Evolutionary conservation across 2,888 invertebrate species (phyloP), one percentile per base, ranked within the genome.

Genomic region (Drepanosiphum platanoidis): DNA sequence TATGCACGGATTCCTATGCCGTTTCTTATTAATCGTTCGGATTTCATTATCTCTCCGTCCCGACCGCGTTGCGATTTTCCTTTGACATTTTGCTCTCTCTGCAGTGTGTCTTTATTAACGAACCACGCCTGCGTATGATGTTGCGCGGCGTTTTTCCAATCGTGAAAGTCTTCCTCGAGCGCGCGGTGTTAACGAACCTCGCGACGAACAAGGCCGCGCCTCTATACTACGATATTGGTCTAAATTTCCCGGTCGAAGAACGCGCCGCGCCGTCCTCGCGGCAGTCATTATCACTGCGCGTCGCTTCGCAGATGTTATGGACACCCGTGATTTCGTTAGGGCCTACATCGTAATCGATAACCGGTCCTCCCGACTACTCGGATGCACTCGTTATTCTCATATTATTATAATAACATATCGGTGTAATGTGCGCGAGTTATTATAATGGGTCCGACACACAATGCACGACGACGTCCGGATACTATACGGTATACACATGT

Each of bases 101-200:
- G 4, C n/a, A n/a, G n/a, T n/a, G n/a, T 52, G 2, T 52, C 18
- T 22, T 52, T 52, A 22, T 18, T 52, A 52, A 52, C 8, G 52
- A 52, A 52, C 22, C 52, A 22, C 22, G 39, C 39, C 52, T 22
- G 52, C 52, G 22, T 52, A 52, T 52, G 22, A 18, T 46, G 18
- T 46, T 42, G 39, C 52, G 22, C 8, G 22, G 27, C 36, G 9
- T 61, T 77, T 77, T 61, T 39, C 61, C 39, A 61, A 77, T 39
- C 77, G 77, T 61, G 77, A 77, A 77, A 77, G 77, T 77, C 36
- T 75, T 52, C 52, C 52, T 52, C 1, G 18, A 52, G 52, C 9
- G 32, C 30, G 66, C 7, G 32, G 66, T 66, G 66, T 27, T 66
- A 66, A 66, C 22, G 22, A 52, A 52, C 52, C 18, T 18, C 52